These are phyloP conservation scores for Mycteria americana DNA, from an alignment of 2,797 vertebrate genomes.

Conservation along the genomic window DNA sequence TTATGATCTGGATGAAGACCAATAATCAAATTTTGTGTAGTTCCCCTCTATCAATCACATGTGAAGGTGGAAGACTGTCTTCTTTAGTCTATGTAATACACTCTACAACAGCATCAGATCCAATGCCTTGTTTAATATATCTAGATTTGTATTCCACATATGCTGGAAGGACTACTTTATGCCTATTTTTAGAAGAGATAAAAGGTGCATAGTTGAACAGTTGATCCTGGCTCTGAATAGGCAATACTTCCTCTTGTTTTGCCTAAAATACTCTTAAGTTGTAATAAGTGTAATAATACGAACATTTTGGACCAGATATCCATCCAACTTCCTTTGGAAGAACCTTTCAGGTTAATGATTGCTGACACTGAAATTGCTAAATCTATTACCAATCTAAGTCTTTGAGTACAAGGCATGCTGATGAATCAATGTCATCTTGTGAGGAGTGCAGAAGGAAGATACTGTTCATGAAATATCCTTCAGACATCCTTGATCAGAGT, in stretches of 20 bases:
- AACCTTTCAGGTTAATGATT: not conserved
- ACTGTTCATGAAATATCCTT: not conserved
- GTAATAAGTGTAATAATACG: not conserved
- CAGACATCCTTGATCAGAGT: not conserved
- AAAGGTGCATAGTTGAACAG: not conserved
- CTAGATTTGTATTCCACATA: not conserved
- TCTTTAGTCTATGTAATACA: not conserved
- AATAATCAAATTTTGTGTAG: not conserved
- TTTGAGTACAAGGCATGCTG: not conserved
- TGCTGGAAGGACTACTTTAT: not conserved
- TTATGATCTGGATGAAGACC: not conserved
- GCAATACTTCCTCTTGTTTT: not conserved
- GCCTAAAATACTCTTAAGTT: not conserved
- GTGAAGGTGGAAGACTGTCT: rapidly evolving
- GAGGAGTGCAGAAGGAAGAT: not conserved
- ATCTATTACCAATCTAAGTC: not conserved
- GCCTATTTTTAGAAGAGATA: not conserved
- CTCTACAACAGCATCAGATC: not conserved
- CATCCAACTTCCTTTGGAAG: not conserved
- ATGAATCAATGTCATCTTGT: not conserved
- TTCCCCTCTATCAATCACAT: not conserved
- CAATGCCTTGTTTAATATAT: not conserved
- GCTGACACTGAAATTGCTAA: not conserved
- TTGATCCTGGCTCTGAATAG: not conserved
- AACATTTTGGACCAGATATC: not conserved